Conservation (phyloP, 2,888 invertebrate genomes). For the Drosophila prolongata region DNA sequence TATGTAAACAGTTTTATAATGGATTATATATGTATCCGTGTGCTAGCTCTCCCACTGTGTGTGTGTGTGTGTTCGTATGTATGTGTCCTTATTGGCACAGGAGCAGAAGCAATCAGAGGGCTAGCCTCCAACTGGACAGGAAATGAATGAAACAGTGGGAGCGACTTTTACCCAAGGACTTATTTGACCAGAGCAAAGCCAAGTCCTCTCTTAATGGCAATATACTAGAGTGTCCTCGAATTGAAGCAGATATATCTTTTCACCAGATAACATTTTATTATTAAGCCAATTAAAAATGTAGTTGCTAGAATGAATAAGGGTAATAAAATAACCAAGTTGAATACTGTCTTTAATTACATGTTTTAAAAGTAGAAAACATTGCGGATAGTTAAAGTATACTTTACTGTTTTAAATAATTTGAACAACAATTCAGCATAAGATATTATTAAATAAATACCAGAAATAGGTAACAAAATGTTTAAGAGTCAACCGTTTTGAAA, state of each 20-base stretch:
- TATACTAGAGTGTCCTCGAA: no score
- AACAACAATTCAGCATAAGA: no score
- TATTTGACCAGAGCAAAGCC: slow-evolving; percentile 3
- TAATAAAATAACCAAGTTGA: no score
- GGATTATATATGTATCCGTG: slow-evolving; percentile 61
- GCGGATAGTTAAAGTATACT: no score
- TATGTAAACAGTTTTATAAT: slow-evolving; percentile 73
- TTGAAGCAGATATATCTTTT: no score
- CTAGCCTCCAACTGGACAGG: slow-evolving; percentile 14
- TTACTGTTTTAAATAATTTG: no score
- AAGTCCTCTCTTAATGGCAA: neutral
- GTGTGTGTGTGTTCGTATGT: slow-evolving; percentile 16
- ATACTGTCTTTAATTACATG: no score
- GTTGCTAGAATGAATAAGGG: no score
- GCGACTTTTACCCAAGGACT: slow-evolving; percentile 2
- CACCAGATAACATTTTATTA: no score
- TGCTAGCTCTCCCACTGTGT: slow-evolving; percentile 5
- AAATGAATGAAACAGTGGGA: slow-evolving; percentile 28
- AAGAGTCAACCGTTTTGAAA: neutral
- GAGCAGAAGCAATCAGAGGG: slow-evolving; percentile 16
- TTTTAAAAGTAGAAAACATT: no score
- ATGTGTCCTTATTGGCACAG: slow-evolving; percentile 6
- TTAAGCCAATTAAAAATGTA: no score
- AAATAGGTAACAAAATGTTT: neutral
- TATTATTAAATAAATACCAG: no score